These are phyloP conservation scores for Xanthia togata DNA, from an alignment of 2,888 invertebrate genomes.

Conservation along the genomic window DNA sequence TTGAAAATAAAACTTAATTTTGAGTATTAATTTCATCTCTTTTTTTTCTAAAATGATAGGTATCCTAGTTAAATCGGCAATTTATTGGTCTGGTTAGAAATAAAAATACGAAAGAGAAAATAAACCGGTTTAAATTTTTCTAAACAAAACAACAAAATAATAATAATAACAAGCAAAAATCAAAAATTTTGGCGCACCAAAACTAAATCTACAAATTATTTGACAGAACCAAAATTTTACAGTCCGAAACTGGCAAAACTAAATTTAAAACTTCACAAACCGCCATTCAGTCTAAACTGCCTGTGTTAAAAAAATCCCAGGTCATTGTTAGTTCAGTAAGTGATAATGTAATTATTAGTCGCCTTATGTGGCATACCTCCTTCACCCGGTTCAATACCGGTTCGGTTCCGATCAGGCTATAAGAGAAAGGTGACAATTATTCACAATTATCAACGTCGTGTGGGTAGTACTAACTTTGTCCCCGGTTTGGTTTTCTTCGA, in stretches of 20 bases:
- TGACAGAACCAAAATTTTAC: background rate
- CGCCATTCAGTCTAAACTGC: slow-evolving; percentile 4
- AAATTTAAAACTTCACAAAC: background rate
- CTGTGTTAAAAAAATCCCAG: slow-evolving; percentile 8
- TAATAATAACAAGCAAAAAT: background rate
- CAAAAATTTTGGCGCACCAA: background rate
- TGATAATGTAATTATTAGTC: slow-evolving; percentile 60
- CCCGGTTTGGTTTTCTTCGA: background rate
- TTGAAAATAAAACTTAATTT: background rate
- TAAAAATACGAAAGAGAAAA: background rate
- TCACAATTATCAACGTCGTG: slow-evolving; percentile 40
- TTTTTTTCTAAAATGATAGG: background rate
- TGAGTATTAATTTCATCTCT: background rate
- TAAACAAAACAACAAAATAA: background rate
- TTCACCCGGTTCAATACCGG: slow-evolving; percentile 49
- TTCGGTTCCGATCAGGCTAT: slow-evolving; percentile 51
- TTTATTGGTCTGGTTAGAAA: background rate
- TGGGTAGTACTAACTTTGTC: background rate
- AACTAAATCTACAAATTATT: background rate
- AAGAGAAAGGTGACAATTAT: slow-evolving; percentile 65
- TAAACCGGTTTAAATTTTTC: background rate
- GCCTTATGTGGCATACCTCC: slow-evolving; percentile 27
- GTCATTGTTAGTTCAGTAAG: slow-evolving; percentile 24
- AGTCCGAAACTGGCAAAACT: background rate
- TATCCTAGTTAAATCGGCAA: background rate